A percentile compares a stretch with the other conserved stretches of the same genome.
phyloP scores from a whole-genome alignment of 35 echinoderm and acorn worm species.

The Amphiura filiformis region DNA sequence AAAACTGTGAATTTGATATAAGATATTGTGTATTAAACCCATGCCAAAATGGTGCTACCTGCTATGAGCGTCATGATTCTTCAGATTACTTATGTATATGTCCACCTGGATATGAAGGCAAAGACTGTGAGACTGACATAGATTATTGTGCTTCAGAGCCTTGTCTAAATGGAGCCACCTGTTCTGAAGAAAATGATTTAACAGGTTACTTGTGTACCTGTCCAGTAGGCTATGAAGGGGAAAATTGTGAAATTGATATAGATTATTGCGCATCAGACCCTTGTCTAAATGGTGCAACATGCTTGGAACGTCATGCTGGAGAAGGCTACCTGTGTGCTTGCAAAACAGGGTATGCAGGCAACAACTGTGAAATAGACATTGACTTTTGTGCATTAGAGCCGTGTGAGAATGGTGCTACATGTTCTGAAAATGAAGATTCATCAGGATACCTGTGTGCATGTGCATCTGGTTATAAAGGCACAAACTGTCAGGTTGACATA shows the following conservation, averaged over 20 bases:
- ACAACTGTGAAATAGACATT: too few relatives aligned
- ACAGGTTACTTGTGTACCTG: constrained; percentile 38
- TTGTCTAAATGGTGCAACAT: background rate
- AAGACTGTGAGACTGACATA: too few relatives aligned
- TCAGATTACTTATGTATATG: constrained; percentile 8
- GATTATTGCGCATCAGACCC: background rate
- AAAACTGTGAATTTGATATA: constrained; percentile 39
- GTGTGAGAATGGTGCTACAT: background rate
- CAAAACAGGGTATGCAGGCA: constrained; percentile 8
- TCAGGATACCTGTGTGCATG: constrained; percentile 16
- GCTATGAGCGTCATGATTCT: background rate
- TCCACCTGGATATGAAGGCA: background rate
- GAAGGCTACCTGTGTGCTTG: background rate
- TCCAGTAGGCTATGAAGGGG: constrained; percentile 29
- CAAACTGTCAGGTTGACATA: background rate
- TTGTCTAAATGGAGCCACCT: too few relatives aligned
- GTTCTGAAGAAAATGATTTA: too few relatives aligned
- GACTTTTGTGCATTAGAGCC: too few relatives aligned
- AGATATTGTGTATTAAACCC: background rate
- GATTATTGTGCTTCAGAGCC: too few relatives aligned
- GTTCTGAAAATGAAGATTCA: background rate
- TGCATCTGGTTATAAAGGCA: background rate
- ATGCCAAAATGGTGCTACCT: constrained; percentile 33
- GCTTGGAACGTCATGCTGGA: too few relatives aligned
- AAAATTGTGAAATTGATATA: constrained; percentile 28